These are phyloP conservation scores for Sternotherus odoratus DNA, from an alignment of 2,797 vertebrate genomes.

Conservation along the genomic window DNA sequence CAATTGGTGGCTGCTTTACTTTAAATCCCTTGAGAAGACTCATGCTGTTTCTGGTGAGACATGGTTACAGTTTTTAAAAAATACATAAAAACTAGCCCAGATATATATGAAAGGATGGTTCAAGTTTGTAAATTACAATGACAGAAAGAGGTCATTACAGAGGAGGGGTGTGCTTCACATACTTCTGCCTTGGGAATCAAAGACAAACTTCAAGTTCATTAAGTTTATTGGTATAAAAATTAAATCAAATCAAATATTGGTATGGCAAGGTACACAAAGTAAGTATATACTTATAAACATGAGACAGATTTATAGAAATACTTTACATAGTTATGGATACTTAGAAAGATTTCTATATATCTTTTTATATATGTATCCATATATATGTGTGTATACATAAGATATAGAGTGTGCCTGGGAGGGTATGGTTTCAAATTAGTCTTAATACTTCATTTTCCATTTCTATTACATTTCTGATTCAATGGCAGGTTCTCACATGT, in stretches of 20 bases:
- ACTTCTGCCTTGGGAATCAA: not conserved
- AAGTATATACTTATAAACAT: not conserved
- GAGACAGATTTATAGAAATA: not conserved
- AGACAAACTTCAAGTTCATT: not conserved
- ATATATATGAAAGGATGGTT: not conserved
- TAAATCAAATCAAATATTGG: not conserved
- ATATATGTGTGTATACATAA: not conserved
- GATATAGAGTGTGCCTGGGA: not conserved
- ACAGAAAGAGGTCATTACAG: conserved; percentile 24
- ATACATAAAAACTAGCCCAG: not conserved
- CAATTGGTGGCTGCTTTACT: not conserved
- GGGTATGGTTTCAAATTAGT: not conserved
- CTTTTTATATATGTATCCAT: not conserved
- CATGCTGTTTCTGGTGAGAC: conserved; percentile 31
- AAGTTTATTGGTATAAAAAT: conserved; percentile 11
- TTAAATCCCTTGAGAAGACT: not conserved
- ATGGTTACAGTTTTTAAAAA: not conserved
- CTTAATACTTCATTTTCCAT: not conserved
- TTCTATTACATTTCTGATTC: not conserved
- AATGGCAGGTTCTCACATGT: not conserved
- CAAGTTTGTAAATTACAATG: not conserved
- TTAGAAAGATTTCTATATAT: not conserved
- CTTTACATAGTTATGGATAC: rapidly evolving
- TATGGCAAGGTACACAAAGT: not conserved
- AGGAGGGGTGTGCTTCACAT: not conserved